Evolutionary conservation across 64 coral and sea anemone genomes (phyloP), one percentile per base, ranked within the genome.

Genomic region (Acropora yongei): DNA sequence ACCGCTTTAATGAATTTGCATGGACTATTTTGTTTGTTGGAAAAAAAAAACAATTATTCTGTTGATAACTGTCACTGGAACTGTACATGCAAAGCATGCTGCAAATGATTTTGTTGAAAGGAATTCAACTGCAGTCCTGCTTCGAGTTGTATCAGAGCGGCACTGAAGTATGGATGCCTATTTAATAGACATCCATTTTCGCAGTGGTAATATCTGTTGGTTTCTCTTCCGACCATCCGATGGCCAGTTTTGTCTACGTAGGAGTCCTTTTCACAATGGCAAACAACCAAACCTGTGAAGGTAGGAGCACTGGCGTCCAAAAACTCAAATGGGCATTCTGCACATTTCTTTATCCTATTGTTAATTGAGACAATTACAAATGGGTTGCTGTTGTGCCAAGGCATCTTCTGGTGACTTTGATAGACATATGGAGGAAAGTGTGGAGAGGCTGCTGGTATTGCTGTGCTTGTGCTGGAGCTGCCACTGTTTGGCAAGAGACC

Each of bases 271-370:
- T 66, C 87, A 10, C 8, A 20, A 39, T 89, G 76, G 17, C 65
- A 17, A 47, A 89, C 47, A 9, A 89, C 87, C 58, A 89, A 47
- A 0, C 87, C 75, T 10, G 63, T 19, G 68, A 89, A 89, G 16
- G 60, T 58, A 20, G 55, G 87, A 44, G 75, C 87, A 48, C 3
- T 8, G 57, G 75, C 41, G 77, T 89, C 5, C 76, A 58, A 12
- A 79, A 89, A 63, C 14, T 78, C 75, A 89, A 67, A 89, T 39
- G 87, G 75, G 45, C 75, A 89, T 49, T 60, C 87, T 47, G 50
- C 87, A 20, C 76, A 89, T 79, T 89, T 89, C 76, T 89, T 89
- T 49, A 89, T 68, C 47, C 57, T 78, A n/a, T 89, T 89, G 44
- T 49, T 89, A 13, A 89, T 65, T 11, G 57, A 7, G 6, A 89